Base-by-base conservation (phyloP, 2,888 invertebrate species). In the Lepidochitona cinerea region DNA sequence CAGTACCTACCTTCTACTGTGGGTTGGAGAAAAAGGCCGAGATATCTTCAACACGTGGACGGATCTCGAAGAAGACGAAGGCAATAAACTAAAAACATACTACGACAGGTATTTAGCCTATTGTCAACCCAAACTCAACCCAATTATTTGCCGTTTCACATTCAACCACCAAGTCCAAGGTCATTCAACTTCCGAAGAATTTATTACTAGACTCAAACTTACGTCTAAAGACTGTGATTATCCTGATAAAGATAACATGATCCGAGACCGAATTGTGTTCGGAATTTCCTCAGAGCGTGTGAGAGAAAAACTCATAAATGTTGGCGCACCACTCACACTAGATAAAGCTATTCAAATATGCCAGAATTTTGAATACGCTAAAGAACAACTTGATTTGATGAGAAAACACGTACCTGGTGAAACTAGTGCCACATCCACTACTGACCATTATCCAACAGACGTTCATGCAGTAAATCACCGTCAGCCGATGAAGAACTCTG, bases 201-300 rank as follows among this genome's bases (percentile, higher is more conserved):
- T 75, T 35, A 35, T 72, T 12, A 59, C 59, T 59, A 9, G 26
- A 12, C 26, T 75, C 9, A 70, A 73, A 49, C 65, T 72, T 14
- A n/a, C 68, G 9, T 67, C 71, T 2, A 59, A 59, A 33, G 69
- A 73, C 53, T 73, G 73, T 52, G 29, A 54, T 0, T 68, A 68
- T 37, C 68, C 37, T 14, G 69, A 37, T 2, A 26, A 41, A 37
- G 65, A 71, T 35, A 37, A 68, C 33, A 35, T 49, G 18, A 68
- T 68, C n/a, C 68, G 75, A 6, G 77, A 74, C 37, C 73, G 77
- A 26, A 75, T 74, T 37, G 74, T 77, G 5, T 79, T 77, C 69
- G 74, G 75, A 29, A 36, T 75, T 14, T 32, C 35, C n/a, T 70
- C 67, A 37, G 33, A 35, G 26, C 70, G 54, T 64, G 54, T 78